Percentiles rank a stretch among this genome's conserved stretches.
phyloP scores from a whole-genome alignment of 2,888 invertebrate genomes.

The Agrochola circellaris region DNA sequence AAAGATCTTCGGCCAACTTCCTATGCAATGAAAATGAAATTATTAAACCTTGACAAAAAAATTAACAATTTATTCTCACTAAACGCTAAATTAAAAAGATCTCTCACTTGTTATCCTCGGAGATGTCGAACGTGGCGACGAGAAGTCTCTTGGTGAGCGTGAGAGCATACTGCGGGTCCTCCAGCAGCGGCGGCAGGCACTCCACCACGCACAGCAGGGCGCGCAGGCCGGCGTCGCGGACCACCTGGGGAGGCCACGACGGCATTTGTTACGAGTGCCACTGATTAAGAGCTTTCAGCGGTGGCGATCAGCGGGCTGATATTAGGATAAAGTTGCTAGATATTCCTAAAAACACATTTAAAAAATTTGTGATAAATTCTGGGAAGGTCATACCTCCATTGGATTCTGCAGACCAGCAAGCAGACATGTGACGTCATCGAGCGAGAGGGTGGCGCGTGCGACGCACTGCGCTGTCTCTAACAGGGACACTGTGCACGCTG shows the following conservation, averaged over 20 bases:
- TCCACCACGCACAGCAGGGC: conserved; percentile 94
- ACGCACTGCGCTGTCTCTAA: conserved; percentile 94
- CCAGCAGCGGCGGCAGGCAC: conserved; percentile 92
- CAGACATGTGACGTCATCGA: conserved; percentile 94
- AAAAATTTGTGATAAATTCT: not conserved
- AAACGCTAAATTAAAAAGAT: not conserved
- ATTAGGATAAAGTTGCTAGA: not conserved
- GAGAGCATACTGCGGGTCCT: conserved; percentile 91
- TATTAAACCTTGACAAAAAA: not conserved
- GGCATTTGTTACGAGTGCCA: not conserved
- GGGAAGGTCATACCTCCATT: conserved; percentile 80
- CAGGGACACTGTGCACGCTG: conserved; percentile 94
- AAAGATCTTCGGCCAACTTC: conserved; percentile 82
- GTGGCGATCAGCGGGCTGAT: too few relatives aligned
- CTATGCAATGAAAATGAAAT: conserved; percentile 70
- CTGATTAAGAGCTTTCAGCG: not conserved
- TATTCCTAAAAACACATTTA: too few relatives aligned
- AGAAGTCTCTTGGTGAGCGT: conserved; percentile 94
- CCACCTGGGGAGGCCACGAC: conserved; percentile 84
- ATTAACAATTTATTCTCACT: not conserved
- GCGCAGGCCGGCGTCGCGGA: conserved; percentile 95
- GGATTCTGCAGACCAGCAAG: conserved; percentile 94
- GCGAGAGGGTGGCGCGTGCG: conserved; percentile 92
- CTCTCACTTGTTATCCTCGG: conserved; percentile 92
- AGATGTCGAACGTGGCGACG: conserved; percentile 95